These are phyloP conservation scores for Argyrosomus regius DNA, from an alignment of 2,797 vertebrate species.

Conservation along the genomic window DNA sequence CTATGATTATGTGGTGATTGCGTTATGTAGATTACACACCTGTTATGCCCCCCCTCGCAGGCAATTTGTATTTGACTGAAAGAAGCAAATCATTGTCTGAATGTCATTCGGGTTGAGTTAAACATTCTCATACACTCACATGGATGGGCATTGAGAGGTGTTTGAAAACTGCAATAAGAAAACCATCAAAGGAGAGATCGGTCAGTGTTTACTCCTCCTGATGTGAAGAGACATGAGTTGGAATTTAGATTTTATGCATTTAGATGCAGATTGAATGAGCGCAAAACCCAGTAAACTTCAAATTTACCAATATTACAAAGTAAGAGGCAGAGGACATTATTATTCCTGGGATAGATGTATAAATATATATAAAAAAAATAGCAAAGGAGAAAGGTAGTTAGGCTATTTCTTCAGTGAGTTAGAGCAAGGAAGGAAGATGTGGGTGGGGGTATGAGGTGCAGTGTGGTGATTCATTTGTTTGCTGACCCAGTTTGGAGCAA, in stretches of 20 bases:
- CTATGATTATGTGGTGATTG: constrained; percentile 78
- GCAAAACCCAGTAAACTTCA: constrained; percentile 19
- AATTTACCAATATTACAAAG: constrained; percentile 3
- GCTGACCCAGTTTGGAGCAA: constrained; percentile 69
- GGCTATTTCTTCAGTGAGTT: constrained; percentile 60
- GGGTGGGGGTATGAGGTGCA: constrained; percentile 58
- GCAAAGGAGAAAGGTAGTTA: constrained; percentile 56
- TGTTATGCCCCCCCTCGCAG: constrained; percentile 54
- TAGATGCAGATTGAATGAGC: constrained; percentile 3
- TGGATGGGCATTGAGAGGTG: not conserved
- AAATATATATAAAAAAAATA: constrained; percentile 51
- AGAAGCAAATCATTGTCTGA: constrained; percentile 57
- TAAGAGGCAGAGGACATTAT: constrained; percentile 30
- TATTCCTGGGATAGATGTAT: constrained; percentile 48
- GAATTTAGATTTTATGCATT: constrained; percentile 31
- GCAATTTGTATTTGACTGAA: constrained; percentile 53
- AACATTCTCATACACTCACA: constrained; percentile 41
- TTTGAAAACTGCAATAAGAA: constrained; percentile 24
- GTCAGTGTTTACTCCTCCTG: not conserved
- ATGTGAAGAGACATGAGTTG: constrained; percentile 14
- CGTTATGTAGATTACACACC: constrained; percentile 78
- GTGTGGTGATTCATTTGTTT: constrained; percentile 67
- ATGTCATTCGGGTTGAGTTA: constrained; percentile 54
- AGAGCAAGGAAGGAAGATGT: constrained; percentile 59
- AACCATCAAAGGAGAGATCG: constrained; percentile 11